Evolutionary conservation across 2,113 vertebrate species (phyloP).

Genomic region (Platichthys flesus): DNA sequence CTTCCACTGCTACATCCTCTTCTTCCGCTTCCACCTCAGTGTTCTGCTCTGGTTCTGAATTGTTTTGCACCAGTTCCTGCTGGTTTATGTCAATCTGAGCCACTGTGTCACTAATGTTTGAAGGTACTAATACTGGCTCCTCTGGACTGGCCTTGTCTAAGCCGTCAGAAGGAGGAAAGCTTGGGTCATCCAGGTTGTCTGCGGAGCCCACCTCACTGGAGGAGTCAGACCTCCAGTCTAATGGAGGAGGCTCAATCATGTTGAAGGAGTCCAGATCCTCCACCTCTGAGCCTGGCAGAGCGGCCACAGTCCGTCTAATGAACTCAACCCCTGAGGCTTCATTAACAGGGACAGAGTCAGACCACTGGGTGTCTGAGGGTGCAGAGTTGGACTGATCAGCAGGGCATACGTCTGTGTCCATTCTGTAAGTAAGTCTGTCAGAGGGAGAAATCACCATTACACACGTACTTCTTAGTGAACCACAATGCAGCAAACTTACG

Average conservation of each 20-base stretch:
- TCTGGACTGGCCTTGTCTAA: constrained; percentile 30
- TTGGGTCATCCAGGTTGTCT: constrained; percentile 66
- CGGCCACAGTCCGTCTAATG: not conserved
- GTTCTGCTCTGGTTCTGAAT: not conserved
- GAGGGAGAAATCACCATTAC: not conserved
- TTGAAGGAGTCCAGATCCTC: constrained; percentile 77
- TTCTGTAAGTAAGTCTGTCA: constrained; percentile 47
- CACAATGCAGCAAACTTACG: no score
- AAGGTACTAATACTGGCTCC: constrained; percentile 7
- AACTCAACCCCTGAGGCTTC: not conserved
- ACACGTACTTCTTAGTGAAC: not conserved
- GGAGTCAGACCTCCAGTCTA: constrained; percentile 85
- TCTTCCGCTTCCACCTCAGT: constrained; percentile 13
- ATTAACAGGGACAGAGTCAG: not conserved
- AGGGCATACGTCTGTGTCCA: constrained; percentile 55
- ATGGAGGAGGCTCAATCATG: constrained; percentile 79
- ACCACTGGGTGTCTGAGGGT: not conserved
- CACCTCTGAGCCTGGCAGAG: constrained; percentile 28
- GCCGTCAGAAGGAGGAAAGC: constrained; percentile 49
- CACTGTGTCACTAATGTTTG: constrained; percentile 1
- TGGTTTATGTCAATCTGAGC: constrained; percentile 3
- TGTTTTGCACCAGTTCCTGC: constrained; percentile 20
- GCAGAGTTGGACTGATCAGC: constrained; percentile 21
- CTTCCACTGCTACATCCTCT: not conserved
- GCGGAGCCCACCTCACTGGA: constrained; percentile 75